These are phyloP conservation scores for Brachystomella parvula DNA, from an alignment of 1,140 invertebrate genomes.

Conservation along the genomic window DNA sequence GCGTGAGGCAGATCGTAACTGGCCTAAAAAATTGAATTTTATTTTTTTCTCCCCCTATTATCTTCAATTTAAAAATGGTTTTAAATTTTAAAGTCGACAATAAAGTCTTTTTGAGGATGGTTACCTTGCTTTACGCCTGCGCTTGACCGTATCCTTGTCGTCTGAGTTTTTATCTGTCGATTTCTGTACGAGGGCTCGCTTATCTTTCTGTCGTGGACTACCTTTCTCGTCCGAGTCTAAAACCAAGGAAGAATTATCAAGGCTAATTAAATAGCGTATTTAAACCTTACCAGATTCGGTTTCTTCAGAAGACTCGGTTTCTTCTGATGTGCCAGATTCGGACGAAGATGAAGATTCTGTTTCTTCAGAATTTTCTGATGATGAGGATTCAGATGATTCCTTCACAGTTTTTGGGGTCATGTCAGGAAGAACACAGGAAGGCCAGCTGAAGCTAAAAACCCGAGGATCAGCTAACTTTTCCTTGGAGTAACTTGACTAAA, in stretches of 20 bases:
- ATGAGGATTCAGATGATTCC: conserved; percentile 5
- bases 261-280: background rate
- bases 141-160: background rate
- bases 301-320: background rate
- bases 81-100: background rate
- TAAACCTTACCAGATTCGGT: background rate
- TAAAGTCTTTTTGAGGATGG: background rate
- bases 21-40: conserved; percentile 12
- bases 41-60: background rate
- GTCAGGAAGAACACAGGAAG: background rate
- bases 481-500: no score
- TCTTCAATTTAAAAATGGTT: background rate
- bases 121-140: background rate
- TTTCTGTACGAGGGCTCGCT: no score
- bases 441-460: background rate
- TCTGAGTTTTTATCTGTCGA: background rate
- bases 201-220: no score
- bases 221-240: background rate
- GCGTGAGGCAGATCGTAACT: conserved; percentile 29
- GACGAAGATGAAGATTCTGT: conserved; percentile 8
- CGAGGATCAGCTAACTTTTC: background rate
- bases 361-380: background rate
- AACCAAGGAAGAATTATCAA: background rate
- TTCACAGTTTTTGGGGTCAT: background rate
- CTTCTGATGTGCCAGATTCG: background rate